Evolutionary conservation across 2,888 invertebrate genomes (phyloP).

Genomic region (Chymomyza amoena): DNA sequence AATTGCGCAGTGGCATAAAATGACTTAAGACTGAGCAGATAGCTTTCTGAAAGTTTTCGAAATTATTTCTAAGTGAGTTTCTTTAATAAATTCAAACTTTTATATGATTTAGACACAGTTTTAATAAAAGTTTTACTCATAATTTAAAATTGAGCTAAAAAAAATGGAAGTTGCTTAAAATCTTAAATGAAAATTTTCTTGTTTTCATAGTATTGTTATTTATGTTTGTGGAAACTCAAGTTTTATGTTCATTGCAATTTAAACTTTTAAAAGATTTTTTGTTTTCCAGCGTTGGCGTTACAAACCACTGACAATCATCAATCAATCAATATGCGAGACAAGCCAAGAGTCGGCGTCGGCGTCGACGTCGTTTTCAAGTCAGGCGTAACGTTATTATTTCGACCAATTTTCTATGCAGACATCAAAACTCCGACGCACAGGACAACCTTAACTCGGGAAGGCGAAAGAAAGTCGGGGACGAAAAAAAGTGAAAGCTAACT

Average conservation of each 20-base stretch:
- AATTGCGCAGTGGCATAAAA: no score
- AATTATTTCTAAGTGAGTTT: no score
- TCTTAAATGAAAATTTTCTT: no score
- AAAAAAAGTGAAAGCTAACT: constrained; percentile 15
- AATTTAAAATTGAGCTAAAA: no score
- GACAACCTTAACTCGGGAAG: neutral
- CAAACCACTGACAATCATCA: constrained; percentile 57
- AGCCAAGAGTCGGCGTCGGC: constrained; percentile 13
- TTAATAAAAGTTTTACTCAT: no score
- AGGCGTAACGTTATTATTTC: constrained; percentile 66
- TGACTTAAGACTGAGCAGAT: no score
- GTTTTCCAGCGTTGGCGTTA: neutral
- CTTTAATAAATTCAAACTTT: no score
- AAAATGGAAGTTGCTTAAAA: no score
- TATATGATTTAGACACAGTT: no score
- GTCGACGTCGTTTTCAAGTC: neutral
- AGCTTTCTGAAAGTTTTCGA: no score
- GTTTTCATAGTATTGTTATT: neutral
- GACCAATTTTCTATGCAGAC: constrained; percentile 64
- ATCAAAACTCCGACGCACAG: neutral
- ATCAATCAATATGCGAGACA: constrained; percentile 60
- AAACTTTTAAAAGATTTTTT: constrained; percentile 40
- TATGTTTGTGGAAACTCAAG: neutral
- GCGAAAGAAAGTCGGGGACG: neutral
- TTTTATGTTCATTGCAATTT: constrained; percentile 46